phyloP scores from a whole-genome alignment of 1,140 invertebrate species.

The Holotrichia oblita region DNA sequence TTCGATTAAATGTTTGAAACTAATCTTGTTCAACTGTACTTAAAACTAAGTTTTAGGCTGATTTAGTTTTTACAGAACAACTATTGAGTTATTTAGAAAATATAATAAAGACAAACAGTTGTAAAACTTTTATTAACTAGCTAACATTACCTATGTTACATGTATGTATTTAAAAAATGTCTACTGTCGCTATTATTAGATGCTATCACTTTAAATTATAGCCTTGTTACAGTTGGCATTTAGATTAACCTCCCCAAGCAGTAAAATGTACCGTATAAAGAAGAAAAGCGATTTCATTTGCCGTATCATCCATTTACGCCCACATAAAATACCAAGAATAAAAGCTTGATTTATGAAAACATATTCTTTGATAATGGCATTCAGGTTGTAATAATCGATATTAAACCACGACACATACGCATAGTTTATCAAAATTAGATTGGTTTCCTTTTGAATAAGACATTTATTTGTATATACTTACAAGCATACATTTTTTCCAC shows the following conservation, averaged over 20 bases:
- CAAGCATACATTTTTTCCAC: too few species aligned
- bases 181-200: neutral
- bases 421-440: neutral
- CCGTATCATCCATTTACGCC: neutral
- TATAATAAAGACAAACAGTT: too few species aligned
- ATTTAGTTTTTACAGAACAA: too few species aligned
- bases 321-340: neutral
- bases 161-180: neutral
- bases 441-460: neutral
- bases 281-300: neutral
- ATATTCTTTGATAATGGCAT: neutral
- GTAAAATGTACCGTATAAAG: constrained; percentile 16
- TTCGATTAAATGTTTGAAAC: too few species aligned
- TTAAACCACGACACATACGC: neutral
- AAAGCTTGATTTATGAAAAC: constrained; percentile 1
- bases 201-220: neutral
- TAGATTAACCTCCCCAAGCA: neutral
- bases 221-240: neutral
- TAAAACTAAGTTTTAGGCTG: too few species aligned
- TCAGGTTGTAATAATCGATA: constrained; percentile 9
- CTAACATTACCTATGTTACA: too few species aligned
- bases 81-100: too few species aligned
- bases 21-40: too few species aligned
- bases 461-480: too few species aligned
- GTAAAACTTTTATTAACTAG: too few species aligned